phyloP scores from a whole-genome alignment of 2,888 invertebrate genomes.

The Deilephila porcellus region DNA sequence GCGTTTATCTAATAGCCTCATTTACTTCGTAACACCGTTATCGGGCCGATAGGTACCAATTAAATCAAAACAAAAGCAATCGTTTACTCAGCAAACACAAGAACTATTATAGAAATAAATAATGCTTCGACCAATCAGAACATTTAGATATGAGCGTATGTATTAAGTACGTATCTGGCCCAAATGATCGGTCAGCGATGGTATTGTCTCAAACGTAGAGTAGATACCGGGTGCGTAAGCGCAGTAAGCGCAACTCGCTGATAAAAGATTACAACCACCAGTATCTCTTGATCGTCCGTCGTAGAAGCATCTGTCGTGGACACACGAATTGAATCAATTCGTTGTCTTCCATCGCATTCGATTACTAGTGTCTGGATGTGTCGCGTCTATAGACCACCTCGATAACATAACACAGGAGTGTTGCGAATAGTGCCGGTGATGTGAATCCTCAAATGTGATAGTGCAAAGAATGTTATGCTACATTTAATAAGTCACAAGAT shows the following conservation, averaged over 20 bases:
- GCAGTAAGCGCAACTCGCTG: conserved; percentile 59
- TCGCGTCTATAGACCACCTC: neutral
- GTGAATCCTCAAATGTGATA: conserved; percentile 32
- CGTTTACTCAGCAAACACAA: conserved; percentile 59
- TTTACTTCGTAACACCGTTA: conserved; percentile 45
- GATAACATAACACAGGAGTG: conserved; percentile 4
- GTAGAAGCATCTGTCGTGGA: conserved; percentile 60
- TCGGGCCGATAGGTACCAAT: conserved; percentile 38
- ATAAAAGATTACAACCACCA: conserved; percentile 79
- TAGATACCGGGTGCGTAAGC: conserved; percentile 60
- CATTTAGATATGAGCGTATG: conserved; percentile 65
- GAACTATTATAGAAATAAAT: conserved; percentile 65
- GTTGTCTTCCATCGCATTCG: conserved; percentile 68
- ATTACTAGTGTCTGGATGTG: conserved; percentile 20
- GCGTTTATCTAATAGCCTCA: conserved; percentile 40
- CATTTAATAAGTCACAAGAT: conserved; percentile 43
- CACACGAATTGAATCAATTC: conserved; percentile 71
- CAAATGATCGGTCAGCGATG: conserved; percentile 59
- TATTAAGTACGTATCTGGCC: conserved; percentile 58
- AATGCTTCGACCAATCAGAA: conserved; percentile 70
- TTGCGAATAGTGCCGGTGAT: conserved; percentile 36
- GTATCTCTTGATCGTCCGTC: conserved; percentile 73
- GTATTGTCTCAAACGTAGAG: conserved; percentile 66
- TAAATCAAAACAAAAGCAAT: conserved; percentile 64
- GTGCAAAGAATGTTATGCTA: conserved; percentile 37